Evolutionary conservation across 2,888 invertebrate species (phyloP).

Genomic region (Zootermopsis nevadensis): DNA sequence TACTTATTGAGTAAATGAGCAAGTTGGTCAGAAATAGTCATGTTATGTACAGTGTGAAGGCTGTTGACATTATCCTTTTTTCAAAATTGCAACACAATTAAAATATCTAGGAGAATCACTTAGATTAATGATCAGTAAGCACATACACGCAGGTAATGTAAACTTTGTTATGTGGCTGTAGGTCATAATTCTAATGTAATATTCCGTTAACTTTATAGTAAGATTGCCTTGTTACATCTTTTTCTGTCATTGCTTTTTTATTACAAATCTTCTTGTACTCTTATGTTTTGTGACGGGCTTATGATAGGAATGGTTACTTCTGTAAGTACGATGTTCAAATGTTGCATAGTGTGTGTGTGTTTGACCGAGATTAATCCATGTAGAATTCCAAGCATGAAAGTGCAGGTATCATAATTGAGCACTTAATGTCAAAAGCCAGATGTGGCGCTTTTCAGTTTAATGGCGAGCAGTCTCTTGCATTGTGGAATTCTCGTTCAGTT

Average conservation of each 20-base stretch:
- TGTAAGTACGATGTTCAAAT: no score
- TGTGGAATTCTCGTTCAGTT: not conserved
- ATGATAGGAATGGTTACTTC: no score
- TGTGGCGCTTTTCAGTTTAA: not conserved
- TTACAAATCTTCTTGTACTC: no score
- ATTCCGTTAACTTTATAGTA: not conserved
- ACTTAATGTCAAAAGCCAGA: not conserved
- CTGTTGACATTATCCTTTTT: not conserved
- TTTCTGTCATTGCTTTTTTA: no score
- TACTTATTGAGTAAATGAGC: not conserved
- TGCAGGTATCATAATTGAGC: not conserved
- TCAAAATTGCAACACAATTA: not conserved
- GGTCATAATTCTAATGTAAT: not conserved
- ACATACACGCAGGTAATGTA: no score
- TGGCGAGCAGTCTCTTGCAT: not conserved
- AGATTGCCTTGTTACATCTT: no score
- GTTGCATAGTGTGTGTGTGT: not conserved
- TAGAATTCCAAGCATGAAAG: not conserved
- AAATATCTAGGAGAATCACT: not conserved
- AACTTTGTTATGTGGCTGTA: no score
- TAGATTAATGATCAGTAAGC: no score
- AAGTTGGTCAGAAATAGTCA: constrained; percentile 2
- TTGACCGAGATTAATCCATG: constrained; percentile 36
- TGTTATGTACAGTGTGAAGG: not conserved
- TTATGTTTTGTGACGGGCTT: no score